Percentiles rank a stretch among this genome's conserved stretches.
Evolutionary conservation across 2,797 vertebrate genomes (phyloP).

Genomic region (Synanceia verrucosa): DNA sequence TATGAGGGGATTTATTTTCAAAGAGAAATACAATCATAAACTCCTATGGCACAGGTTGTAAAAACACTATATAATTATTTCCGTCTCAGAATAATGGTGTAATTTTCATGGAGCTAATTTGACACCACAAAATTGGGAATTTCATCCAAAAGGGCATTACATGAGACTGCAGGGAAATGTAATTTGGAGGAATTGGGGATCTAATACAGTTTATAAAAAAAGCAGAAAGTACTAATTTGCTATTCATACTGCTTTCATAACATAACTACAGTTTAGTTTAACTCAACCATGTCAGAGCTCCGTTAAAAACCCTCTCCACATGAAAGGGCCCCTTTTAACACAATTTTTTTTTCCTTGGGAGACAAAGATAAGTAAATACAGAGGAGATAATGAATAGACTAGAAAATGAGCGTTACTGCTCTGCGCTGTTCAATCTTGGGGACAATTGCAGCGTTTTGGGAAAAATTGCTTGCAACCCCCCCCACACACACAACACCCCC

Average conservation of each 20-base stretch:
- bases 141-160: slow-evolving; percentile 69
- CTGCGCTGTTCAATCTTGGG: slow-evolving; percentile 83
- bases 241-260: slow-evolving; percentile 82
- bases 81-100: slow-evolving; percentile 68
- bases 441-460: slow-evolving; percentile 88
- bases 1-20: slow-evolving; percentile 83
- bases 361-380: slow-evolving; percentile 87
- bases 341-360: slow-evolving; percentile 73
- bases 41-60: slow-evolving; percentile 71
- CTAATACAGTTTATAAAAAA: slow-evolving; percentile 83
- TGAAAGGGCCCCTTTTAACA: slow-evolving; percentile 81
- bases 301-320: slow-evolving; percentile 77
- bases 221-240: slow-evolving; percentile 83
- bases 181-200: slow-evolving; percentile 83
- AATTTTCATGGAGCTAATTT: slow-evolving; percentile 81
- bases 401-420: slow-evolving; percentile 80
- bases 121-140: slow-evolving; percentile 80
- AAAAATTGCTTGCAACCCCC: slow-evolving; percentile 81
- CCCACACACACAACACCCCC: slow-evolving; percentile 45
- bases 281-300: slow-evolving; percentile 78
- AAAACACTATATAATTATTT: slow-evolving; percentile 72
- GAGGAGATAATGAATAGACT: slow-evolving; percentile 86
- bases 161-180: slow-evolving; percentile 72
- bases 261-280: slow-evolving; percentile 78
- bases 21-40: slow-evolving; percentile 81